phyloP scores from a whole-genome alignment of 2,113 vertebrate species.

The Paedocypris sp. region DNA sequence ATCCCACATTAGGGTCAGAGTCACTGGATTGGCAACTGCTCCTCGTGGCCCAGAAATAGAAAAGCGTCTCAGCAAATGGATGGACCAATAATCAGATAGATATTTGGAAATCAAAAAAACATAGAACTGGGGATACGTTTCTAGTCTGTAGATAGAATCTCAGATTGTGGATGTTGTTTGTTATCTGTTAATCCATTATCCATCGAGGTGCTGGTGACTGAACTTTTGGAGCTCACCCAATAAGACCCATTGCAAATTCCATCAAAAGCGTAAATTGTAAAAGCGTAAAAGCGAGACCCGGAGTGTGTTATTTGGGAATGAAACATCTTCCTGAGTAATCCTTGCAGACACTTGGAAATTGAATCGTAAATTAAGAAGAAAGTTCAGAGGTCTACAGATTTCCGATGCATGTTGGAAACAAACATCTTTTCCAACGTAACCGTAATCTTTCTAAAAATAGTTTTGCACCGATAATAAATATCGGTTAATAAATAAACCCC shows the following conservation, averaged over 20 bases:
- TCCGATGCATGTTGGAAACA: neutral
- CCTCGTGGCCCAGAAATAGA: too few species aligned
- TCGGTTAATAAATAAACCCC: neutral
- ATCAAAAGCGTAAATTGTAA: constrained; percentile 26
- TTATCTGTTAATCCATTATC: constrained; percentile 19
- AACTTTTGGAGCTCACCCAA: constrained; percentile 30
- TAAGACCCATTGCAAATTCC: constrained; percentile 11
- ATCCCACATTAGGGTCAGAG: too few species aligned
- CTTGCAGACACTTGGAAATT: constrained; percentile 15
- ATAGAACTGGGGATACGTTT: neutral
- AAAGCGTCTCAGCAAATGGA: too few species aligned
- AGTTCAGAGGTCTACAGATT: neutral
- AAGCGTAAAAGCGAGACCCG: neutral
- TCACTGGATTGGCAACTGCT: too few species aligned
- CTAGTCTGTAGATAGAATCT: constrained; percentile 7
- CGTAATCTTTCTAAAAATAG: neutral
- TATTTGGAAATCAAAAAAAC: neutral
- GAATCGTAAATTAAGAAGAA: constrained; percentile 17
- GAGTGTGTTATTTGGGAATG: neutral
- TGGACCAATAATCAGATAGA: neutral
- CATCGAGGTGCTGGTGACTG: constrained; percentile 11
- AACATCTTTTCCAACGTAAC: too few species aligned
- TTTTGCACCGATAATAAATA: too few species aligned
- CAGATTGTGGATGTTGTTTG: neutral
- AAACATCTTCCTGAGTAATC: constrained; percentile 15